Evolutionary conservation across 2,797 vertebrate genomes (phyloP).

Genomic region (Falco biarmicus): DNA sequence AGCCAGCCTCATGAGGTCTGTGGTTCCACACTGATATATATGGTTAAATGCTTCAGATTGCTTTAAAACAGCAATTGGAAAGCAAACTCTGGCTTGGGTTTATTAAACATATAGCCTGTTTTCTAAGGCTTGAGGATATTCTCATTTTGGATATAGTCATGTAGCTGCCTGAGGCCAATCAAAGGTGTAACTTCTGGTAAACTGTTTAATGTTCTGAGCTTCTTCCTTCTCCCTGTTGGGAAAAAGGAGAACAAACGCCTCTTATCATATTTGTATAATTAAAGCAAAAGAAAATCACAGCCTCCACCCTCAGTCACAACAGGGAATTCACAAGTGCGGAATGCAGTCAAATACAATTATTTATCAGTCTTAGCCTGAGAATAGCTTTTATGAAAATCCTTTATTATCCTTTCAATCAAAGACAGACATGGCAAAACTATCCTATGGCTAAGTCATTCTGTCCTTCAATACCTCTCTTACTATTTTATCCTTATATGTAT

Average conservation of each 20-base stretch:
- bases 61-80: background rate
- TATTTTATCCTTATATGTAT: background rate
- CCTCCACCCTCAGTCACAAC: background rate
- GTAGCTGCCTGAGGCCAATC: background rate
- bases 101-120: background rate
- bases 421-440: background rate
- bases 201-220: background rate
- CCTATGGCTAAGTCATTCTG: background rate
- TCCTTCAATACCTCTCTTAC: background rate
- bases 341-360: conserved; percentile 1
- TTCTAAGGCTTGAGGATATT: background rate
- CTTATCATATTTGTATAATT: conserved; percentile 43
- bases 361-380: background rate
- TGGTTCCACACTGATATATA: background rate
- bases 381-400: conserved; percentile 4
- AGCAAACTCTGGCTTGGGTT: background rate
- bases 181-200: background rate
- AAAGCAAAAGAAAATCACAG: conserved; percentile 3
- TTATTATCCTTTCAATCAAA: conserved; percentile 22
- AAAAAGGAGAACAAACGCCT: background rate
- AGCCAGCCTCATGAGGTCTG: background rate
- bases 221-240: background rate
- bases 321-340: background rate
- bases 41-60: background rate
- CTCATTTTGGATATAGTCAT: background rate